A percentile compares a stretch with the other conserved stretches of the same genome.
Conservation (phyloP, 2,797 vertebrate species). For the Rhabdophis nuchalis region DNA sequence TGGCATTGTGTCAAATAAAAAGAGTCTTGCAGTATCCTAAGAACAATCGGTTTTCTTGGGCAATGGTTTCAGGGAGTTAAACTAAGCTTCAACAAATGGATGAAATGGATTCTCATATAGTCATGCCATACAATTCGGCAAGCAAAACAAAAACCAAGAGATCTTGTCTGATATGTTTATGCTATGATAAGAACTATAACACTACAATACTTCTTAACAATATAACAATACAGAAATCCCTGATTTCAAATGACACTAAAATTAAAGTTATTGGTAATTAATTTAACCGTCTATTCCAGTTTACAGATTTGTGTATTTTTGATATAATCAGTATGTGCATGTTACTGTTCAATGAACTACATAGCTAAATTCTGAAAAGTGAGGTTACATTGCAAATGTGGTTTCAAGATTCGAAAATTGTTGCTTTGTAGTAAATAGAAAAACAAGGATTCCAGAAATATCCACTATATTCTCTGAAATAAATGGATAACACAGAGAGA, state of each 20-base stretch:
- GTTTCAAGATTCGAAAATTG: not conserved
- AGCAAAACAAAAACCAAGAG: not conserved
- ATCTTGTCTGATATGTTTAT: not conserved
- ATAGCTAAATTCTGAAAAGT: not conserved
- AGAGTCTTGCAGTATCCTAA: not conserved
- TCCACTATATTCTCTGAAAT: not conserved
- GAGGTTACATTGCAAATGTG: not conserved
- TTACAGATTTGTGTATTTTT: not conserved
- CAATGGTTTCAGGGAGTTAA: not conserved
- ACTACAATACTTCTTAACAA: not conserved
- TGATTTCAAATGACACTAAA: not conserved
- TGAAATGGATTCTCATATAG: not conserved
- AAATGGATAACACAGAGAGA: not conserved
- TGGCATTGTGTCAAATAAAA: not conserved
- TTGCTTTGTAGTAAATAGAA: not conserved
- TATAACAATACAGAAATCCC: not conserved
- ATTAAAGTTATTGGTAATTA: not conserved
- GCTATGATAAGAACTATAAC: too few species aligned
- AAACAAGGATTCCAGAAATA: not conserved
- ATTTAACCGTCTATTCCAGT: not conserved
- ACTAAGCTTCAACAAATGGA: not conserved
- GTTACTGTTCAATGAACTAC: not conserved
- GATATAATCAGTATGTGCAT: not conserved
- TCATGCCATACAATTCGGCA: not conserved
- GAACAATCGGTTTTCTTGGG: not conserved